A percentile compares a stretch with the other conserved stretches of the same genome.
Conservation (phyloP, 2,113 vertebrate species). For the Ondatra zibethicus region DNA sequence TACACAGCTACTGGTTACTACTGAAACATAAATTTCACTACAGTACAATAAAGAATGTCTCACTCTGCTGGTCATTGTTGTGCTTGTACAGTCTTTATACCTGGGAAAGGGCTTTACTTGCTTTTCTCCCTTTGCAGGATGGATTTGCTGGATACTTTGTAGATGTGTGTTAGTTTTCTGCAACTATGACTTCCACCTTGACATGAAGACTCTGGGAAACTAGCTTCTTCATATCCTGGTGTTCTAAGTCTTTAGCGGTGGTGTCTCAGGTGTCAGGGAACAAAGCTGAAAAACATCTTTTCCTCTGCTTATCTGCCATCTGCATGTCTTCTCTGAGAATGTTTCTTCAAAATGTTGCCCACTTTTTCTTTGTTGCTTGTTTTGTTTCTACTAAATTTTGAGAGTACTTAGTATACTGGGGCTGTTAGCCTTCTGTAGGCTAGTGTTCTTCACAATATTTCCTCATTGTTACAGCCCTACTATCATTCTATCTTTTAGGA, state of each 20-base stretch:
- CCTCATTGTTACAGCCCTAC: neutral
- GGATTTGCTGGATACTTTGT: neutral
- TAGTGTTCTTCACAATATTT: neutral
- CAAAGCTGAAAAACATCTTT: neutral
- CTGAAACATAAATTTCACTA: neutral
- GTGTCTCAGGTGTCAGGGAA: neutral
- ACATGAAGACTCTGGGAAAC: neutral
- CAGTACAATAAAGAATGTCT: neutral
- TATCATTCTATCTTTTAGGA: neutral
- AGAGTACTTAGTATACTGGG: neutral
- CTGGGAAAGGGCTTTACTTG: neutral
- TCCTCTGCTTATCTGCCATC: neutral
- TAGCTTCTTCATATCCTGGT: neutral
- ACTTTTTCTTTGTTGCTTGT: neutral
- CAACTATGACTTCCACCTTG: neutral
- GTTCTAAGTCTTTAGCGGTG: neutral
- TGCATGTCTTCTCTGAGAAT: neutral
- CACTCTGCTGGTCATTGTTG: neutral
- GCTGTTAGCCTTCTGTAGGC: neutral
- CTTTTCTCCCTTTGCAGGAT: neutral
- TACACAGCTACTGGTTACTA: neutral
- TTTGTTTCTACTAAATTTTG: neutral
- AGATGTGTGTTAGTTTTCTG: neutral
- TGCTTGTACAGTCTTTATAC: rapidly evolving
- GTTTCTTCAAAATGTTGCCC: neutral